phyloP scores from a whole-genome alignment of 92 coral and sea anemone genomes.

The Virgularia gustaviana region DNA sequence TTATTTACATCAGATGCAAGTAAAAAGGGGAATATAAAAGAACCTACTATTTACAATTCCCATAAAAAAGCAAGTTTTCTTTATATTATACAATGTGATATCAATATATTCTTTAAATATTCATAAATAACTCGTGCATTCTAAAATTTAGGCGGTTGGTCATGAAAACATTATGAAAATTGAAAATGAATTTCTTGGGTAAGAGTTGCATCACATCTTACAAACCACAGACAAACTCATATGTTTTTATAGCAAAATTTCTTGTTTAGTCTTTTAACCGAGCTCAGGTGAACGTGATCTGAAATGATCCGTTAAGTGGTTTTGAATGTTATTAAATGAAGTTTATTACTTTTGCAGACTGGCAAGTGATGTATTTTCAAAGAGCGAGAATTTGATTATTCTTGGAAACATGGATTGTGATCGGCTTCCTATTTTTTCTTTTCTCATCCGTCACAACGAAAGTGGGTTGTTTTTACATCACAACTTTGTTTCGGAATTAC shows the following conservation, averaged over 20 bases:
- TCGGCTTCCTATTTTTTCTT: conserved; percentile 89
- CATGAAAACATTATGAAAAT: conserved; percentile 65
- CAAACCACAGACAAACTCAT: no score
- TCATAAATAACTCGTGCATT: no score
- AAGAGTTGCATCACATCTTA: neutral
- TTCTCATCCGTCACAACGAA: conserved; percentile 68
- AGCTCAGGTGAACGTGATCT: no score
- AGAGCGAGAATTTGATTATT: conserved; percentile 56
- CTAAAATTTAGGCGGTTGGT: conserved; percentile 76
- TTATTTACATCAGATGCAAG: no score
- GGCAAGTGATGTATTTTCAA: conserved; percentile 65
- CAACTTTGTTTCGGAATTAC: conserved; percentile 76
- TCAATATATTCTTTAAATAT: no score
- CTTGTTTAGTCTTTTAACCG: no score
- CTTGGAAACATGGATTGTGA: conserved; percentile 64
- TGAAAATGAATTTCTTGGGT: conserved; percentile 76
- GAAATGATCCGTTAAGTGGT: neutral
- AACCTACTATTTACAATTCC: no score
- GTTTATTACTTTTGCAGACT: conserved; percentile 44
- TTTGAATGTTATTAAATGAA: neutral
- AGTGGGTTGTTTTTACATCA: conserved; percentile 91
- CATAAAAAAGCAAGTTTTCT: neutral
- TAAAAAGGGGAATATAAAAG: no score
- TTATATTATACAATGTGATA: no score
- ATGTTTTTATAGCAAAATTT: no score